These are phyloP conservation scores for Vanacampus margaritifer DNA, from an alignment of 2,113 vertebrate species.

Conservation along the genomic window DNA sequence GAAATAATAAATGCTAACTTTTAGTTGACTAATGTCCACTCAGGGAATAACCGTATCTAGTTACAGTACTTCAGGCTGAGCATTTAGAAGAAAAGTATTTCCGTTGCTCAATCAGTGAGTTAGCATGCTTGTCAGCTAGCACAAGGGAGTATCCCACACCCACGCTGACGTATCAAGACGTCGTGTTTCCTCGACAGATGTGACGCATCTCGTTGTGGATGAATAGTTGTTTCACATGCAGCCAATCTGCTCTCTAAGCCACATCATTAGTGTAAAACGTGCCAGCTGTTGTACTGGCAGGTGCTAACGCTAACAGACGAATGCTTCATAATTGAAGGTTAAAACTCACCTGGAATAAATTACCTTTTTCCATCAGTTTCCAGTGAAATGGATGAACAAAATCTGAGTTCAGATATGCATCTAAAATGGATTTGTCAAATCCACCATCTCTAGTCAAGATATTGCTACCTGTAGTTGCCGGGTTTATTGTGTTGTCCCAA, in stretches of 20 bases:
- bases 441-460: background rate
- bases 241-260: background rate
- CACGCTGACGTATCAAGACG: conserved; percentile 18
- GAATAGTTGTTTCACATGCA: conserved; percentile 43
- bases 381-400: too few species aligned
- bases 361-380: too few species aligned
- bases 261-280: conserved; percentile 45
- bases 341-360: background rate
- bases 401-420: too few species aligned
- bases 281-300: conserved; percentile 33
- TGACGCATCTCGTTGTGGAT: conserved; percentile 11
- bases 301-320: conserved; percentile 1
- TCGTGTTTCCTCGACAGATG: conserved; percentile 22
- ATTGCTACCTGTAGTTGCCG: background rate
- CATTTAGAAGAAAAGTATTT: background rate
- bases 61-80: background rate
- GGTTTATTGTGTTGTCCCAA: conserved; percentile 2
- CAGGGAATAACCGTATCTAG: background rate
- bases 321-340: background rate
- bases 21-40: background rate
- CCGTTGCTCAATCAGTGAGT: conserved; percentile 1
- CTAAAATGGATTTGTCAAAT: too few species aligned
- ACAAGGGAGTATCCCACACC: conserved; percentile 34
- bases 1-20: background rate
- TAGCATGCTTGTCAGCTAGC: conserved; percentile 39